Conservation (phyloP, 2,797 vertebrate genomes). For the Darevskia mixta region DNA sequence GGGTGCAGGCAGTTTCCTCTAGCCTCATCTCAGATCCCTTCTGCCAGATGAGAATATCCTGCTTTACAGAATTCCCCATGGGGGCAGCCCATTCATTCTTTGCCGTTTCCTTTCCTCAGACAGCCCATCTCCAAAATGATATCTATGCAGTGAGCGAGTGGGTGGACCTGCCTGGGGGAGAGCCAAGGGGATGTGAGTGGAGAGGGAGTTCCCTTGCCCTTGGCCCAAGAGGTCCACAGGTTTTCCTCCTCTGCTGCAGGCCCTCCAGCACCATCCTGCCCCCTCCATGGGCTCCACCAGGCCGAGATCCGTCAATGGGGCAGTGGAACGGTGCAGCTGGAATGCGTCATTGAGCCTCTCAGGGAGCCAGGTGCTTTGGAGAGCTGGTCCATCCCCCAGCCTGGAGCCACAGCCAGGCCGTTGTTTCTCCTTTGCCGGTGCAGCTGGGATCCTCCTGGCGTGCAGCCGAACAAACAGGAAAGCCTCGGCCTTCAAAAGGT, state of each 20-base stretch:
- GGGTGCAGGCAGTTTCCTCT: not conserved
- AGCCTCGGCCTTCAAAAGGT: conserved; percentile 65
- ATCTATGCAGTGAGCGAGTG: conserved; percentile 60
- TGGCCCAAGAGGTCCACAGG: conserved; percentile 44
- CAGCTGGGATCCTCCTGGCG: conserved; percentile 46
- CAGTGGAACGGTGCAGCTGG: not conserved
- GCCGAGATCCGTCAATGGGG: not conserved
- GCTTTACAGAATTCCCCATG: conserved; percentile 40
- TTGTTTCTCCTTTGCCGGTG: not conserved
- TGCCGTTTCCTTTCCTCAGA: conserved; percentile 60
- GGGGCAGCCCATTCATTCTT: no score
- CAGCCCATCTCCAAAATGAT: conserved; percentile 64
- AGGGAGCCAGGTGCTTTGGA: no score
- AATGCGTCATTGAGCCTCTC: not conserved
- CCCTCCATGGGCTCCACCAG: not conserved
- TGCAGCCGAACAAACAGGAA: conserved; percentile 61
- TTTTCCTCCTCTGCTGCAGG: conserved; percentile 2
- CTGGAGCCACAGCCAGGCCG: conserved; percentile 55
- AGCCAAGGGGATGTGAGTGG: conserved; percentile 45
- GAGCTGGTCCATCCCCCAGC: conserved; percentile 58
- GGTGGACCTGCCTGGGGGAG: conserved; percentile 69
- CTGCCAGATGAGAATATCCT: no score
- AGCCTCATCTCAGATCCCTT: not conserved
- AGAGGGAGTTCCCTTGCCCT: not conserved
- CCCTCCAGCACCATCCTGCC: no score